A percentile compares a stretch with the other conserved stretches of the same genome.
These are phyloP conservation scores for Iselma pallidipennis DNA, from an alignment of 2,888 invertebrate genomes.

Conservation along the genomic window DNA sequence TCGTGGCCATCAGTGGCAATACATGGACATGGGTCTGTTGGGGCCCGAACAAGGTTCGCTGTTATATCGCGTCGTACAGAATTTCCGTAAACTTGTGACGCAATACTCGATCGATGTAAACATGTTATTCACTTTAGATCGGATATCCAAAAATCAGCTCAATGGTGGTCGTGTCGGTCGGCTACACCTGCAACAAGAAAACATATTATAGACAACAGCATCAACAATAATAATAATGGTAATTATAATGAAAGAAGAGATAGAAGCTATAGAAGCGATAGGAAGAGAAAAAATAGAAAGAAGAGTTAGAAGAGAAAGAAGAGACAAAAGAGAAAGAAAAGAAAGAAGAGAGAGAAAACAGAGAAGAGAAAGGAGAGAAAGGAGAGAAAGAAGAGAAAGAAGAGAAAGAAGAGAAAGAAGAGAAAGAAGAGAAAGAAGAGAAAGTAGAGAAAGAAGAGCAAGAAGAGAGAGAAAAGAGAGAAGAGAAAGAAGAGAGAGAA, in stretches of 20 bases:
- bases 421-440: too few species aligned
- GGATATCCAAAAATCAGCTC: constrained; percentile 22
- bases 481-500: too few species aligned
- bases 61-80: constrained; percentile 24
- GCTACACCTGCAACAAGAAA: constrained; percentile 22
- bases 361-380: not conserved
- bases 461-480: too few species aligned
- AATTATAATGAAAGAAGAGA: not conserved
- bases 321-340: too few species aligned
- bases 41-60: constrained; percentile 34
- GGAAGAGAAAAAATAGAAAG: too few species aligned
- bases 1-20: constrained; percentile 48
- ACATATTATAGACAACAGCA: not conserved
- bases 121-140: constrained; percentile 34
- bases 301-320: too few species aligned
- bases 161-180: constrained; percentile 8
- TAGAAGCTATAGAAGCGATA: not conserved
- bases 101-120: constrained; percentile 34
- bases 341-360: too few species aligned
- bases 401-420: too few species aligned
- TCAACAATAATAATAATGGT: too few species aligned
- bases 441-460: too few species aligned
- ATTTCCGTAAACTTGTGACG: constrained; percentile 33
- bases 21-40: constrained; percentile 32
- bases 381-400: not conserved